These are phyloP conservation scores for Phasia obesa DNA, from an alignment of 2,888 invertebrate species.

Conservation along the genomic window DNA sequence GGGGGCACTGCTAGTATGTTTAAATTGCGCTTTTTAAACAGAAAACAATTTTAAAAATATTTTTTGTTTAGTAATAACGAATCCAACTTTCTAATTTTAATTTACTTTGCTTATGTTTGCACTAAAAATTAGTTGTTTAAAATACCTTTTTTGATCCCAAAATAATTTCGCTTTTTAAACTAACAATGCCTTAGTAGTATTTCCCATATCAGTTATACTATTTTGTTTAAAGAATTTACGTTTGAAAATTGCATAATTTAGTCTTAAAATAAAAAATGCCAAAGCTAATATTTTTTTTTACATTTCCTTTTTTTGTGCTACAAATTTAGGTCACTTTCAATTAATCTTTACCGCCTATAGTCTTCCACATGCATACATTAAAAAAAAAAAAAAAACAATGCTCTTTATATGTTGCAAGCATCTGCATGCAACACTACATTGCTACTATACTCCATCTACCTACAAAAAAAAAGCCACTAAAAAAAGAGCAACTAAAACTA, in stretches of 20 bases:
- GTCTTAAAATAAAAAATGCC: not conserved
- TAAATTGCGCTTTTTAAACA: no score
- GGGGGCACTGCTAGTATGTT: no score
- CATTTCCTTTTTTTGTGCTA: constrained; percentile 18
- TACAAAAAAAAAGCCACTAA: constrained; percentile 25
- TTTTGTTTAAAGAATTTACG: constrained; percentile 19
- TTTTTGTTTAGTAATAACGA: no score
- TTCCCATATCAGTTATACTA: constrained; percentile 6
- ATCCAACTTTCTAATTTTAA: no score
- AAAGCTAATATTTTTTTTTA: constrained; percentile 6
- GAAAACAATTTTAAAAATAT: no score
- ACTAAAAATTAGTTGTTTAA: no score
- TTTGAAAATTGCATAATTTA: constrained; percentile 18
- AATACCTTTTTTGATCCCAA: no score
- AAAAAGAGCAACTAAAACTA: constrained; percentile 25
- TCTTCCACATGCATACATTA: not conserved
- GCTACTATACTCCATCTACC: no score
- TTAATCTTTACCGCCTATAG: constrained; percentile 58
- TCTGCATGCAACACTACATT: constrained; percentile 26
- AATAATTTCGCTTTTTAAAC: not conserved
- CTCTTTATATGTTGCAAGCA: constrained; percentile 8
- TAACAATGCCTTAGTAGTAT: constrained; percentile 3
- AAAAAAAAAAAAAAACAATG: not conserved
- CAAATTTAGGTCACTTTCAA: constrained; percentile 65
- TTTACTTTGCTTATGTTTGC: no score